Evolutionary conservation across 1,140 invertebrate species (phyloP), one percentile per base, ranked within the genome.

Genomic region (Goniozus legneri): DNA sequence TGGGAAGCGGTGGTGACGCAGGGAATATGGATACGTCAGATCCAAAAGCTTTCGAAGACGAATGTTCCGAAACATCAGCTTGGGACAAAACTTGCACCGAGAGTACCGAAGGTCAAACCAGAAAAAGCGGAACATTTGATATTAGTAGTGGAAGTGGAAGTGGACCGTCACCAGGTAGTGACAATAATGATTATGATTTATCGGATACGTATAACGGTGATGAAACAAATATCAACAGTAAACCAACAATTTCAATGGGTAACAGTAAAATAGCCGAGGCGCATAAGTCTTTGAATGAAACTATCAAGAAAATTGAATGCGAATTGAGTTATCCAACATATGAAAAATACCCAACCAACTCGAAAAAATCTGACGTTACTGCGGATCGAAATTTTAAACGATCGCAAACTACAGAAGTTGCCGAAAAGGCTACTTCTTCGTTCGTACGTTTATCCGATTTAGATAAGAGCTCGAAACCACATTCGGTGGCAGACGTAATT

Each of bases 401-500:
- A 24, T n/a, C 41, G 3, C 40, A 44, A 24, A 43, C 14, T 13
- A 41, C 44, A 19, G n/a, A n/a, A n/a, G n/a, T n/a, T n/a, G 24
- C 41, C 3, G 36, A 36, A 2, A 47, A 50, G 7, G 12, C 38
- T 13, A 42, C 37, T 14, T 36, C 52, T 0, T 8, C 27, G 3
- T 82, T 80, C 50, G 81, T 82, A 0, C 76, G 77, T 46, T 61
- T 82, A 2, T 82, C 81, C 3, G 81, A 84, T 55, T 67, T 82
- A 52, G 80, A 82, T 49, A 80, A 79, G 50, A 77, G 76, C 0
- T 63, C 69, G 0, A 56, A 53, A 19, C 52, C 12, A 7, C 52
- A 31, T 42, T 46, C 50, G 7, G 50, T 30, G 7, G 50, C 57
- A 7, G 16, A 42, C 0, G 34, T 47, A 14, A 37, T 34, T 6